Evolutionary conservation across 2,113 vertebrate species (phyloP), one percentile per base, ranked within the genome.

Genomic region (Hippoglossus stenolepis): DNA sequence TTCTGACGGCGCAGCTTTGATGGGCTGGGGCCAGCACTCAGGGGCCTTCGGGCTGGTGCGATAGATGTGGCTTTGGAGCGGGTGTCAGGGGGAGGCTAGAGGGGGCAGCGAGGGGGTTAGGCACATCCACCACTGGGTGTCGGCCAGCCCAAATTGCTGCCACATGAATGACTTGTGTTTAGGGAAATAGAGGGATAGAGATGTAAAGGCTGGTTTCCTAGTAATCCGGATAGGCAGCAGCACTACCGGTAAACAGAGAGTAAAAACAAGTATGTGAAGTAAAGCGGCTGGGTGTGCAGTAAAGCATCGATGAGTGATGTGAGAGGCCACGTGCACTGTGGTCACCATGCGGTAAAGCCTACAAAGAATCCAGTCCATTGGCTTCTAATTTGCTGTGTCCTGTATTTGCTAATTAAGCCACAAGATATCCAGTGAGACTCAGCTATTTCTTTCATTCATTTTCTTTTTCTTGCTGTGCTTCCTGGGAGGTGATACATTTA

Each of bases 11-110:
- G 68, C 20, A 15, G 4, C 58, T 91, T 91, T 92, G 90, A 91
- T 86, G 85, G 77, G 84, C 82, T 68, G 70, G 65, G 85, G 77
- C 85, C 73, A 72, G 76, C 81, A 65, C 76, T 83, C 65, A 86
- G 77, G 79, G 54, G 51, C 82, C 85, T 26, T 79, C 4, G 78
- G 86, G 80, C 71, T 75, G 63, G 53, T 73, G 79, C 26, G 35
- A 91, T 90, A 93, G 90, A 93, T 94, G 93, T 93, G 93, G 93
- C 89, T 94, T 90, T 84, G 73, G 59, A 71, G 76, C 84, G 90
- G 77, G 85, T 87, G 90, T 89, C 69, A 64, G 58, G 75, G 73
- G 84, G 83, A 62, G 75, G 68, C 56, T 60, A 7, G 62, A 78
- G 78, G 79, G 87, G 82, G 88, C 88, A 91, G 78, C 77, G 74